These are phyloP conservation scores for Gandaritis pyraliata DNA, from an alignment of 2,888 invertebrate genomes.

Conservation along the genomic window DNA sequence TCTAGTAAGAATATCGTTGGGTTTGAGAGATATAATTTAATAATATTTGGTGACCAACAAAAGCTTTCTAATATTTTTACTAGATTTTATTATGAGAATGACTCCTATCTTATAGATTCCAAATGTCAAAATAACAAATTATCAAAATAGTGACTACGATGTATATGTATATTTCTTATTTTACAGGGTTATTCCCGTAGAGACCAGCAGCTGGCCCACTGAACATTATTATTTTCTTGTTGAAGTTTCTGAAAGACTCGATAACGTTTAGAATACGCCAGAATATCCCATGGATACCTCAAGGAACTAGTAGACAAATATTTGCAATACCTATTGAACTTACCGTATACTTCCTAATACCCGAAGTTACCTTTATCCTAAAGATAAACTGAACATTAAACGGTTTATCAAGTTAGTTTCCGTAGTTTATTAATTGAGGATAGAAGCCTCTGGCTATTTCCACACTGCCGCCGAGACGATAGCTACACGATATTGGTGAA, in stretches of 20 bases:
- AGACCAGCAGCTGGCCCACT: no score
- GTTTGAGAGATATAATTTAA: no score
- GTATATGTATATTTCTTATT: no score
- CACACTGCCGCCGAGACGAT: no score
- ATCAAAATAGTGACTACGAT: no score
- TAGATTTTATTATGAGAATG: no score
- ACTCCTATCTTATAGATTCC: no score
- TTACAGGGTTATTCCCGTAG: no score
- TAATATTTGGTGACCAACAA: no score
- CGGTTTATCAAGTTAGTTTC: constrained; percentile 46
- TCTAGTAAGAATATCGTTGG: no score
- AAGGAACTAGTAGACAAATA: constrained; percentile 23
- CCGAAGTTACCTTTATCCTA: constrained; percentile 44
- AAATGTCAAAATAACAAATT: neutral
- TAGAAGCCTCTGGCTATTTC: constrained; percentile 38
- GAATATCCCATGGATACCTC: neutral
- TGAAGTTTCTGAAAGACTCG: neutral
- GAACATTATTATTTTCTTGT: neutral
- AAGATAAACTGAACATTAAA: constrained; percentile 53
- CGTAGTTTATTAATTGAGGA: constrained; percentile 49
- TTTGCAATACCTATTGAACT: constrained; percentile 23
- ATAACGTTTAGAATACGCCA: neutral
- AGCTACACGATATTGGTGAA: no score
- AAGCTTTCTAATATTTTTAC: no score
- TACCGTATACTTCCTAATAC: constrained; percentile 37